phyloP scores from a whole-genome alignment of 2,113 vertebrate species.

The Pungitius pungitius region DNA sequence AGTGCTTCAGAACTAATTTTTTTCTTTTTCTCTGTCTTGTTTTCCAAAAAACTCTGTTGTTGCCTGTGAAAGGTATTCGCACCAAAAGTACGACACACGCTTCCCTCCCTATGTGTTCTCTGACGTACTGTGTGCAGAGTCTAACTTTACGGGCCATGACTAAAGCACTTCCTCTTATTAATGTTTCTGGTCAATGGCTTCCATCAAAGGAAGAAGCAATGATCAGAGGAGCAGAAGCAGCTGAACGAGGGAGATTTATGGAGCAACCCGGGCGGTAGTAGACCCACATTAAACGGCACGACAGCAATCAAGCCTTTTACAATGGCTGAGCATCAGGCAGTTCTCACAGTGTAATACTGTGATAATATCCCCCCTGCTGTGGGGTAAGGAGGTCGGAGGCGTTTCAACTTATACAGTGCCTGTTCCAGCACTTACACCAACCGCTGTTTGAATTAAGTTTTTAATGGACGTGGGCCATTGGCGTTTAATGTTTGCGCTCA shows the following conservation, averaged over 20 bases:
- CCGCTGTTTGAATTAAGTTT: constrained; percentile 35
- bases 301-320: constrained; percentile 63
- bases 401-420: constrained; percentile 42
- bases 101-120: constrained; percentile 58
- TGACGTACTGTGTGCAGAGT: constrained; percentile 48
- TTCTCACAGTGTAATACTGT: constrained; percentile 49
- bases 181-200: constrained; percentile 68
- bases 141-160: constrained; percentile 71
- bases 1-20: constrained; percentile 14
- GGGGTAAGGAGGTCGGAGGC: constrained; percentile 26
- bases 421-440: constrained; percentile 40
- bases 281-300: constrained; percentile 49
- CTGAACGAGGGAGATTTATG: constrained; percentile 66
- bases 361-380: constrained; percentile 51
- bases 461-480: constrained; percentile 2
- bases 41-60: constrained; percentile 21
- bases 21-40: constrained; percentile 14
- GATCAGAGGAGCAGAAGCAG: constrained; percentile 49
- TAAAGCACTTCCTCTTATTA: constrained; percentile 73
- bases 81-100: constrained; percentile 48
- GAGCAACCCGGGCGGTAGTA: constrained; percentile 39
- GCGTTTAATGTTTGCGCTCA: constrained; percentile 28
- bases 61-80: constrained; percentile 22
- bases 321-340: constrained; percentile 59
- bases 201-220: constrained; percentile 61